phyloP scores from a whole-genome alignment of 2,888 invertebrate species.

The Rhogogaster chlorosoma region DNA sequence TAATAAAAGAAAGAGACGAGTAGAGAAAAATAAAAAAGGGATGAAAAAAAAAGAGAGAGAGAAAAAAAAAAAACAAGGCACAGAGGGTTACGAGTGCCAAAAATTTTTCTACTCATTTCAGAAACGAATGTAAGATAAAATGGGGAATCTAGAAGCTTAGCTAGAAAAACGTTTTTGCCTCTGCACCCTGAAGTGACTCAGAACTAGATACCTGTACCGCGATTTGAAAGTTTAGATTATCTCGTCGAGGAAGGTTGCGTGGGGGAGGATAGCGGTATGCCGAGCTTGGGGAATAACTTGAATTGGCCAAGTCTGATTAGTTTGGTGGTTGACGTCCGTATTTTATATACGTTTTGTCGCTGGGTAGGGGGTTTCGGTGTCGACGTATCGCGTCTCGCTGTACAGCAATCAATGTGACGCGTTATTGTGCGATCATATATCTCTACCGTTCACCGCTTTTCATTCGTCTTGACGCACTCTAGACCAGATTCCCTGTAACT shows the following conservation, averaged over 20 bases:
- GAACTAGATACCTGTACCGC: constrained; percentile 17
- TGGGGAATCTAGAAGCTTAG: background rate
- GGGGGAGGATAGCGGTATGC: constrained; percentile 52
- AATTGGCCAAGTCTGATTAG: constrained; percentile 75
- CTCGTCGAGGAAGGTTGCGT: constrained; percentile 39
- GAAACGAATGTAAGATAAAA: background rate
- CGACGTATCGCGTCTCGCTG: constrained; percentile 3
- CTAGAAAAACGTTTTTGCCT: background rate
- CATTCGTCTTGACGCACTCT: constrained; percentile 1
- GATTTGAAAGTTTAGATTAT: constrained; percentile 62
- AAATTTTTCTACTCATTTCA: background rate
- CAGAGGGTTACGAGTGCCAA: background rate
- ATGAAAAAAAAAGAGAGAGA: background rate
- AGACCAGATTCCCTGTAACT: background rate
- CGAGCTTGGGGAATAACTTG: constrained; percentile 65
- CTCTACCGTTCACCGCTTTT: background rate
- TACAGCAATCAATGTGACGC: background rate
- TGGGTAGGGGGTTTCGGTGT: background rate
- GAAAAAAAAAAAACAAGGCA: background rate
- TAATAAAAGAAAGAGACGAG: background rate
- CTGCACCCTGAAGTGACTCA: background rate
- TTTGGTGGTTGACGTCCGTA: constrained; percentile 63
- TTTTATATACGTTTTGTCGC: constrained; percentile 4
- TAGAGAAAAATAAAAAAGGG: background rate
- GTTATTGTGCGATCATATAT: background rate